Evolutionary conservation across 2,797 vertebrate species (phyloP), one percentile per base, ranked within the genome.

Genomic region (Ceryle rudis): DNA sequence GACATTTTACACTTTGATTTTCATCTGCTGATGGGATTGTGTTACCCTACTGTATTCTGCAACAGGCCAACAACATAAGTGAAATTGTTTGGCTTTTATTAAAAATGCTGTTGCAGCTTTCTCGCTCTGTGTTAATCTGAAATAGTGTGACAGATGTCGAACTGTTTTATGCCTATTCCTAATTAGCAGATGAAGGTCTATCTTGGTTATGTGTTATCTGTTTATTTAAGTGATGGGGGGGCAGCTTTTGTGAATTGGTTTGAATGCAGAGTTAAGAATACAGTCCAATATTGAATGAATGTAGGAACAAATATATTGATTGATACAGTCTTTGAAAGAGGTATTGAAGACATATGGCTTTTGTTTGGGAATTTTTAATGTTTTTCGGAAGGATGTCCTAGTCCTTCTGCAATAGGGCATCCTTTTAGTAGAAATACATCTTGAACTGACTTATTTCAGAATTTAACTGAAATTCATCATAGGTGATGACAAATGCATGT

Each of bases 101-200:
- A 90, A 93, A 94, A 91, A 86, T 65, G 79, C 93, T 77, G 86
- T 93, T 93, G 90, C 86, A 65, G 92, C 94, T 96, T 97, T 95
- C 89, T 95, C 95, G 96, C 52, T 97, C 91, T 9, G 0, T 88
- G 75, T 86, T 95, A 67, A 74, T 91, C 69, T 78, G 89, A 95
- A 94, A 93, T 81, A 92, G 92, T 18, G 37, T 97, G 97, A 93
- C 98, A 98, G 97, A 98, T 98, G 97, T 95, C 97, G 90, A 74
- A 96, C 86, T 91, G 96, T 89, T 97, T 90, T 89, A 13, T 96
- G 96, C 96, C 85, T 94, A 1, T 73, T 96, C 73, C 92, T 96
- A 96, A 95, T 54, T 94, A 97, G 97, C 98, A 98, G 97, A 96
- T 97, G 97, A 97, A 94, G 84, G 54, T 72, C 82, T 87, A 15